Evolutionary conservation across 2,888 invertebrate species (phyloP).

Genomic region (Netelia melanura): DNA sequence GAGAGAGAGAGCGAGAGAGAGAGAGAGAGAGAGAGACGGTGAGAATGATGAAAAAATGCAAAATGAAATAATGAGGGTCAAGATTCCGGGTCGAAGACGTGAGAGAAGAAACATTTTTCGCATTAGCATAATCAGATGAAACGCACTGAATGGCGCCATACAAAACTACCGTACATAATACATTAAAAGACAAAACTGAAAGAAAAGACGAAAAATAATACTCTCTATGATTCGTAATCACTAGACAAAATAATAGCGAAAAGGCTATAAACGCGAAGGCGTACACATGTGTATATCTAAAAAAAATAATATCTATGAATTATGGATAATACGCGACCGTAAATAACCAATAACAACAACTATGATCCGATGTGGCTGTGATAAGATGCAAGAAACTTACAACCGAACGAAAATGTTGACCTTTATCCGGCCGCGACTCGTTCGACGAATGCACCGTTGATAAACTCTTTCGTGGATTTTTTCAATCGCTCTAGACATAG

Average conservation of each 20-base stretch:
- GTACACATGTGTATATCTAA: conserved; percentile 66
- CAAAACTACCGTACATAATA: conserved; percentile 68
- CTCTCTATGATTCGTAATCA: conserved; percentile 72
- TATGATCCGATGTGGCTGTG: conserved; percentile 47
- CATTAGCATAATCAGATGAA: conserved; percentile 69
- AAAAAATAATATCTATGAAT: conserved; percentile 72
- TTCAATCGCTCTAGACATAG: conserved; percentile 46
- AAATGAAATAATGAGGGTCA: conserved; percentile 25
- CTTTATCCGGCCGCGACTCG: not conserved
- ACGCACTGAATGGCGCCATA: conserved; percentile 73
- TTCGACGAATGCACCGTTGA: not conserved
- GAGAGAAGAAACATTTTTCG: conserved; percentile 6
- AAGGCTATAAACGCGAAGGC: conserved; percentile 62
- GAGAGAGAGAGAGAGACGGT: conserved; percentile 61
- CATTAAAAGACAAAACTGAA: conserved; percentile 27
- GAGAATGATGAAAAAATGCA: conserved; percentile 33
- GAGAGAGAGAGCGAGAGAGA: conserved; percentile 62
- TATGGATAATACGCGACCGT: conserved; percentile 61
- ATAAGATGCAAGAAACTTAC: not conserved
- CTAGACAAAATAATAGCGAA: conserved; percentile 70
- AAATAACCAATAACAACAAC: conserved; percentile 70
- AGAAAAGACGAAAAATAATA: conserved; percentile 40
- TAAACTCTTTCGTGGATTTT: conserved; percentile 63
- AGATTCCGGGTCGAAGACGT: not conserved
- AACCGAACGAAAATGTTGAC: not conserved